A percentile compares a stretch with the other conserved stretches of the same genome.
Evolutionary conservation across 2,888 invertebrate genomes (phyloP).

Genomic region (Nomada ferruginata): DNA sequence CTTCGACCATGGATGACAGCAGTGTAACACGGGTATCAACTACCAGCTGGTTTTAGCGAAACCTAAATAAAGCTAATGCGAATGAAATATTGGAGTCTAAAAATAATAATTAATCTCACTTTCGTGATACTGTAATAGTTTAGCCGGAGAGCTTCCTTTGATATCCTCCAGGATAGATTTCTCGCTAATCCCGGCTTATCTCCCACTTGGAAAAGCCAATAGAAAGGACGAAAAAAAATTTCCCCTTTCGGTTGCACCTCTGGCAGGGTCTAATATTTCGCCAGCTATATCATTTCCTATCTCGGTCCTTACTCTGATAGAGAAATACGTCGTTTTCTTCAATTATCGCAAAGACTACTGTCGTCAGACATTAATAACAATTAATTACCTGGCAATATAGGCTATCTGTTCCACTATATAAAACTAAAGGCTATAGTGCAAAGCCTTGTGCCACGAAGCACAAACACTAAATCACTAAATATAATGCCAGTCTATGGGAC

Average conservation of each 20-base stretch:
- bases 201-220: neutral
- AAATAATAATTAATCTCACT: neutral
- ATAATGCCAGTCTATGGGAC: no score
- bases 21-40: no score
- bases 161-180: constrained; percentile 16
- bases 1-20: no score
- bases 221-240: neutral
- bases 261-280: neutral
- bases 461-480: no score
- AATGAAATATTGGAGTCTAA: neutral
- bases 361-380: no score
- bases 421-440: no score
- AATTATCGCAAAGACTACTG: neutral
- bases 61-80: no score
- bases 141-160: neutral
- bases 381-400: no score
- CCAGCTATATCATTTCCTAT: neutral
- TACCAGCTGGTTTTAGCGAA: no score
- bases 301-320: neutral
- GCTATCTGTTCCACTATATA: no score
- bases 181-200: constrained; percentile 14
- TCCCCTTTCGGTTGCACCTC: neutral
- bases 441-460: no score
- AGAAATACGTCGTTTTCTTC: neutral
- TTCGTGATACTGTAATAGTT: neutral